Evolutionary conservation across 30 jellyfish, hydroid and myxozoan genomes (phyloP), one percentile per base, ranked within the genome.

Genomic region (Pelagia noctiluca): DNA sequence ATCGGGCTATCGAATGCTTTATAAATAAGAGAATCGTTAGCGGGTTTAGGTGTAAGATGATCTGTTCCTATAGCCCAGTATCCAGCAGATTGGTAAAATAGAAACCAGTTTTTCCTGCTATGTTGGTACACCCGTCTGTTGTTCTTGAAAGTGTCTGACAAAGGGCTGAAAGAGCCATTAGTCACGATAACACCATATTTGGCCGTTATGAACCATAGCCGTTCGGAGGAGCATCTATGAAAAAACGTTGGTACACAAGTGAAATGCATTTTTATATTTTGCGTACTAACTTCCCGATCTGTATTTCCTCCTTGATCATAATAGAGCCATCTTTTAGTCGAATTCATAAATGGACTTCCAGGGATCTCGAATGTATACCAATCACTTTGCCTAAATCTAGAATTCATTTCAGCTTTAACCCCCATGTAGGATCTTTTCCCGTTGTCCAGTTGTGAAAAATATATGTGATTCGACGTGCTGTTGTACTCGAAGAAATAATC

Each of bases 61-160:
- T 8, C 34, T 4, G 61, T 84, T 12, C 49, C 35, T 25, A 28
- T 74, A 1, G 75, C 76, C 28, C 30, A 62, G 89, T 89, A 85
- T 35, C 29, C 36, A 0, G 84, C 71, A 19, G 79, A 31, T 48
- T 46, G 53, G 71, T 85, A 74, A 66, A 18, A 83, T 23, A 85
- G 74, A 29, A 66, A 54, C 80, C 77, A 71, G 18, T 36, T 25
- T 7, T 71, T 35, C 23, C 84, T 60, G 50, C 70, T 65, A 84
- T 77, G 90, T 28, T 76, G 65, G 83, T 76, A 87, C 19, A 63
- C 89, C 24, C 52, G 90, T 53, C 96, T 42, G 79, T 42, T 35
- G 36, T 36, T 37, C 1, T 5, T 29, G 33, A 8, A 2, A 7
- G 38, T 79, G 0, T 76, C 96, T n/a, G 36, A 25, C 50, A 50